Evolutionary conservation across 2,888 invertebrate species (phyloP).

Genomic region (Chirona hameri): DNA sequence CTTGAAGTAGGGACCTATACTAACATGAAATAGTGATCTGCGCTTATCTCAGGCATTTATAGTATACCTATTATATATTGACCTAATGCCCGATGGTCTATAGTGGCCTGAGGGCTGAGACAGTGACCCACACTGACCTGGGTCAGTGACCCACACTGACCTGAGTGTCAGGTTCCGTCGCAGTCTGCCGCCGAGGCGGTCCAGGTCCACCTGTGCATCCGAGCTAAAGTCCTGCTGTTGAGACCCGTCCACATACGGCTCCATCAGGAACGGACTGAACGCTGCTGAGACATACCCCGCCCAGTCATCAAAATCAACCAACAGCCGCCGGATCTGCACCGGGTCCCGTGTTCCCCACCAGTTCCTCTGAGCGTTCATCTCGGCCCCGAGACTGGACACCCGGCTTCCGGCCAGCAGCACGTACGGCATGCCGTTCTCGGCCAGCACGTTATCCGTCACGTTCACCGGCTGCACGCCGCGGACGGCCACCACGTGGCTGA

Average conservation of each 20-base stretch:
- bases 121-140: slow-evolving; percentile 46
- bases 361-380: slow-evolving; percentile 83
- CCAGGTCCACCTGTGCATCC: background rate
- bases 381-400: slow-evolving; percentile 81
- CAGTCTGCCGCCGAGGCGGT: background rate
- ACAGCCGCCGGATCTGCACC: slow-evolving; percentile 68
- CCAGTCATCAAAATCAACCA: slow-evolving; percentile 99
- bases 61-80: no score
- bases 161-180: slow-evolving; percentile 61
- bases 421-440: slow-evolving; percentile 72
- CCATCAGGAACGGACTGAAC: slow-evolving; percentile 80
- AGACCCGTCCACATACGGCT: slow-evolving; percentile 43
- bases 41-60: no score
- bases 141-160: slow-evolving; percentile 51
- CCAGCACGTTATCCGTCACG: slow-evolving; percentile 83
- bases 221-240: slow-evolving; percentile 58
- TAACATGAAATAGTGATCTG: no score
- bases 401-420: slow-evolving; percentile 81
- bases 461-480: slow-evolving; percentile 91
- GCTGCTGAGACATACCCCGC: slow-evolving; percentile 92
- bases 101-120: no score
- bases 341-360: slow-evolving; percentile 90
- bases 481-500: slow-evolving; percentile 80
- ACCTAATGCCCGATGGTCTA: no score
- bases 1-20: no score